Percentiles rank a stretch among this genome's conserved stretches.
Evolutionary conservation across 2,797 vertebrate genomes (phyloP).

Genomic region (Hydrolagus colliei): DNA sequence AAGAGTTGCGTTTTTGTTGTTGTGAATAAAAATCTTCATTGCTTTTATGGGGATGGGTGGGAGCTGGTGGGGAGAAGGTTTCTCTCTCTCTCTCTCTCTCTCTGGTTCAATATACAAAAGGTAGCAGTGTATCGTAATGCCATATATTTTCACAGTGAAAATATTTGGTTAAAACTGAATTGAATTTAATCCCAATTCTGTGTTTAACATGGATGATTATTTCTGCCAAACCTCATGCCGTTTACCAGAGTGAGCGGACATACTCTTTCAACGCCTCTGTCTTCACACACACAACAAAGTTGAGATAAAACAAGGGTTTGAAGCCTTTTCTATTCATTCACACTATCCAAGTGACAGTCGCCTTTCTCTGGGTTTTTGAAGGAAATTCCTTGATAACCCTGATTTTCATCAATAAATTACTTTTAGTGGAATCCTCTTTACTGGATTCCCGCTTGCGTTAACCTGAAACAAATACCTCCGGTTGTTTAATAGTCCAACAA

Average conservation of each 20-base stretch:
- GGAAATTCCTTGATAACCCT: not conserved
- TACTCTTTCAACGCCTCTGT: not conserved
- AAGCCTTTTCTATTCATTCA: slow-evolving; percentile 19
- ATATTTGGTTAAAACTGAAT: slow-evolving; percentile 21
- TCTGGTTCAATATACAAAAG: slow-evolving; percentile 28
- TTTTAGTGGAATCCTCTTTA: not conserved
- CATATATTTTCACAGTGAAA: slow-evolving; percentile 21
- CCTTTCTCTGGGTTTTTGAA: slow-evolving; percentile 6
- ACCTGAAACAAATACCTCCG: too few relatives aligned
- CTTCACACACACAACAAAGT: not conserved
- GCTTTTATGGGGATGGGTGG: slow-evolving; percentile 16
- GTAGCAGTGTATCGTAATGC: slow-evolving; percentile 7
- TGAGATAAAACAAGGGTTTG: not conserved
- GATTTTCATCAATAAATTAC: not conserved
- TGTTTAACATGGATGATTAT: not conserved
- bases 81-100: not conserved
- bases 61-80: too few relatives aligned
- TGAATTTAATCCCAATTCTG: slow-evolving; percentile 19
- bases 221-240: not conserved
- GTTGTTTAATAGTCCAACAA: too few relatives aligned
- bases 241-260: slow-evolving; percentile 6
- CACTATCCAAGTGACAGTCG: slow-evolving; percentile 6
- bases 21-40: slow-evolving; percentile 21
- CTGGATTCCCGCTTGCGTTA: too few relatives aligned
- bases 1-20: slow-evolving; percentile 17